Evolutionary conservation across 2,888 invertebrate species (phyloP).

Genomic region (Noctua janthina): DNA sequence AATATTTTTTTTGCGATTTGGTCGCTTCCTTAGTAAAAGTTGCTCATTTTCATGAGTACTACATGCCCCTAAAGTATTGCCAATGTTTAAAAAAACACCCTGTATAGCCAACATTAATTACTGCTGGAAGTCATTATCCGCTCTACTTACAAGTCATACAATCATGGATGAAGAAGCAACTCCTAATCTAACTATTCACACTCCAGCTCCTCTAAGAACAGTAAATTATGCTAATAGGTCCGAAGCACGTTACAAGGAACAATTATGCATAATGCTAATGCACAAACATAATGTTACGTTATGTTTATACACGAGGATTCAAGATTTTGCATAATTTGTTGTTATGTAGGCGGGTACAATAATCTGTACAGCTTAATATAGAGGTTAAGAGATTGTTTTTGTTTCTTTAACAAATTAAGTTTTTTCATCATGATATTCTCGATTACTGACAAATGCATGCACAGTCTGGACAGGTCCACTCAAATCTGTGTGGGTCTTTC

Average conservation of each 20-base stretch:
- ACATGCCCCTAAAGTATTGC: neutral
- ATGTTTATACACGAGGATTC: conserved; percentile 36
- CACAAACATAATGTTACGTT: conserved; percentile 36
- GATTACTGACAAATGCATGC: neutral
- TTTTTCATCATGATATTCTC: neutral
- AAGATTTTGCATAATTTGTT: conserved; percentile 33
- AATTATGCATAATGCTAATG: conserved; percentile 48
- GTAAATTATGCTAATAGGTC: conserved; percentile 48
- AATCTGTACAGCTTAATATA: neutral
- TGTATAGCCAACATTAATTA: neutral
- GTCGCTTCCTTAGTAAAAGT: too few relatives aligned
- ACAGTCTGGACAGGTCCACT: neutral
- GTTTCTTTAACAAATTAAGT: neutral
- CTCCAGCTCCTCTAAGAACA: conserved; percentile 11
- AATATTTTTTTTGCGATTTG: too few relatives aligned
- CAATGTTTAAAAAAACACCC: neutral
- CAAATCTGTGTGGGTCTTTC: neutral
- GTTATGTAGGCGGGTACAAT: conserved; percentile 19
- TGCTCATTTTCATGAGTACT: too few relatives aligned
- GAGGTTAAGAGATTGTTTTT: neutral
- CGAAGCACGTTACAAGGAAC: conserved; percentile 14
- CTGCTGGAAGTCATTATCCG: conserved; percentile 4
- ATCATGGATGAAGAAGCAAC: conserved; percentile 24
- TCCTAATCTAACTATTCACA: conserved; percentile 24
- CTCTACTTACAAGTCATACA: conserved; percentile 27